phyloP scores from a whole-genome alignment of 2,888 invertebrate genomes.

The Meteorus colon region DNA sequence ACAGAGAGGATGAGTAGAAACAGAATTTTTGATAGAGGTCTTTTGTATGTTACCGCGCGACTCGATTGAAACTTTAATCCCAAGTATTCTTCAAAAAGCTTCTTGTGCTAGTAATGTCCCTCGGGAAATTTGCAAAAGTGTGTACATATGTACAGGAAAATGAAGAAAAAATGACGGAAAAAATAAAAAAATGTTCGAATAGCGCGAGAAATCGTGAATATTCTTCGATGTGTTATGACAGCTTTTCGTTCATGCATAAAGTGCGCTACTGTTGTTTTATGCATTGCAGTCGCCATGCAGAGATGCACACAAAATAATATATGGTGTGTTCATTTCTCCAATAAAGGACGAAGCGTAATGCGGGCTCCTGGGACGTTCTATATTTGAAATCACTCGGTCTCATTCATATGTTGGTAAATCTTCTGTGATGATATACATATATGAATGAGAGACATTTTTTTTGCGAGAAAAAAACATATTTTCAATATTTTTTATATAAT shows the following conservation, averaged over 20 bases:
- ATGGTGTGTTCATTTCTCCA: neutral
- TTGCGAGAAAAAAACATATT: neutral
- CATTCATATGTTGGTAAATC: neutral
- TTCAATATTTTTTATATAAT: neutral
- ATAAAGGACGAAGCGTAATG: neutral
- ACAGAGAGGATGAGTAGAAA: slow-evolving; percentile 14
- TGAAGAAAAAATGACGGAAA: neutral
- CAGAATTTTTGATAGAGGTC: slow-evolving; percentile 25
- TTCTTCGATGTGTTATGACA: neutral
- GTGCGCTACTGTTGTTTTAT: neutral
- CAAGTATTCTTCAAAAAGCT: slow-evolving; percentile 23
- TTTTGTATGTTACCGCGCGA: slow-evolving; percentile 2
- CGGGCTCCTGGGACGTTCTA: neutral
- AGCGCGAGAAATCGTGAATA: neutral
- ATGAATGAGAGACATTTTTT: neutral
- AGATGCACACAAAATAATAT: neutral
- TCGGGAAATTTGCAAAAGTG: slow-evolving; percentile 8
- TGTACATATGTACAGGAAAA: neutral
- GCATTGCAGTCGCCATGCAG: neutral
- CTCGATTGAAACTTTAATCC: slow-evolving; percentile 34
- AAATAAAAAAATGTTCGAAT: neutral
- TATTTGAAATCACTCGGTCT: neutral
- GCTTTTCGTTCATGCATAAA: neutral
- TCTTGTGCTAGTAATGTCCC: neutral
- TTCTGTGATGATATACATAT: neutral